A percentile compares a stretch with the other conserved stretches of the same genome.
Evolutionary conservation across 2,113 vertebrate genomes (phyloP).

Genomic region (Corythornis cristatus): DNA sequence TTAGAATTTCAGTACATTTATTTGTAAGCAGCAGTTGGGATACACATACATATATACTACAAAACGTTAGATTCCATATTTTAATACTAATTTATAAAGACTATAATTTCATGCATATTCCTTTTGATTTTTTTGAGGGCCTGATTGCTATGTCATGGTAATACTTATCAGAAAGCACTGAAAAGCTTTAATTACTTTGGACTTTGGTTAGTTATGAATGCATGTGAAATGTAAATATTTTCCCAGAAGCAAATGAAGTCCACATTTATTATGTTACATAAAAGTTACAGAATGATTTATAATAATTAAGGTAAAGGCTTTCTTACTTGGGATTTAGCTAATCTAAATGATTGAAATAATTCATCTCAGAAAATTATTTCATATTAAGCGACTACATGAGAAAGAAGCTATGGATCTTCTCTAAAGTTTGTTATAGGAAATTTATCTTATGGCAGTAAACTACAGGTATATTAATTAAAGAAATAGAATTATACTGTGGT

Average conservation of each 20-base stretch:
- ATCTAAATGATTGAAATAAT: conserved; percentile 63
- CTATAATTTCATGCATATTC: conserved; percentile 69
- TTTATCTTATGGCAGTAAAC: neutral
- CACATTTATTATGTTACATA: conserved; percentile 74
- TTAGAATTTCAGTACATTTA: conserved; percentile 20
- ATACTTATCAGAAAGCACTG: conserved; percentile 74
- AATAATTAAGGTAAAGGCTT: conserved; percentile 71
- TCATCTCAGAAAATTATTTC: conserved; percentile 55
- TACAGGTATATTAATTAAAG: neutral
- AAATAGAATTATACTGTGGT: neutral
- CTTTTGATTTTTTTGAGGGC: conserved; percentile 67
- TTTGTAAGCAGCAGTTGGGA: conserved; percentile 14
- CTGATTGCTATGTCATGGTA: conserved; percentile 77
- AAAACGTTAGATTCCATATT: conserved; percentile 51
- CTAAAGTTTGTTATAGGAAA: neutral
- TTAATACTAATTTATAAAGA: conserved; percentile 57
- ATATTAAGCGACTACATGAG: neutral
- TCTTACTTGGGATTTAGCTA: conserved; percentile 49
- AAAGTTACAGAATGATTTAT: conserved; percentile 76
- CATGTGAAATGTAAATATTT: conserved; percentile 74
- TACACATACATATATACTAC: neutral
- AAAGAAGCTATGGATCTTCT: neutral
- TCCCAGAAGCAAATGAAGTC: conserved; percentile 74
- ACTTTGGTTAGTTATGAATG: conserved; percentile 70
- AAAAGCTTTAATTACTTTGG: conserved; percentile 80